Conservation (phyloP, 1,140 invertebrate species). For the Zaprionus ornatus region DNA sequence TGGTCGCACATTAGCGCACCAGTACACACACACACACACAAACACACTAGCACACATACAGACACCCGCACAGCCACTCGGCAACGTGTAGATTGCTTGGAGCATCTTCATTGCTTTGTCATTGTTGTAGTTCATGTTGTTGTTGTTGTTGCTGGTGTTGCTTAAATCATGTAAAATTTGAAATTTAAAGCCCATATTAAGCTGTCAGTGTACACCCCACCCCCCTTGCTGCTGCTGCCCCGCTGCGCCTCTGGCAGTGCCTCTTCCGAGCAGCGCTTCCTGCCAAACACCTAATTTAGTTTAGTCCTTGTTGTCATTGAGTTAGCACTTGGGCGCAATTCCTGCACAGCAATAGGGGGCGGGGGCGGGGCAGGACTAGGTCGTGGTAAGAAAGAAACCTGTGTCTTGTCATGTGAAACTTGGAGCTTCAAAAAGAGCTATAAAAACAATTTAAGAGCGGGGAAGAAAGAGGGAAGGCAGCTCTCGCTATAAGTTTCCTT, state of each 20-base stretch:
- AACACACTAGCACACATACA: constrained; percentile 9
- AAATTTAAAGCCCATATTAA: constrained; percentile 47
- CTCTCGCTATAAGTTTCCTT: not conserved
- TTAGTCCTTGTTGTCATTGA: constrained; percentile 59
- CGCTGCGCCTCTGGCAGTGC: not conserved
- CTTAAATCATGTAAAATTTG: constrained; percentile 47
- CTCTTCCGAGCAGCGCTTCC: constrained; percentile 1
- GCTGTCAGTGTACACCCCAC: not conserved
- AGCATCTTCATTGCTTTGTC: constrained; percentile 37
- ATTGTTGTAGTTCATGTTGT: constrained; percentile 36
- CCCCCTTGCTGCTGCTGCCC: not conserved
- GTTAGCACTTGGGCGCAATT: constrained; percentile 40
- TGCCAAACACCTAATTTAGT: constrained; percentile 57
- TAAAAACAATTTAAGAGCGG: not conserved
- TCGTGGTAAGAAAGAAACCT: not conserved
- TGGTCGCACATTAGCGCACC: constrained; percentile 63
- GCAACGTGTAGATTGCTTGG: constrained; percentile 34
- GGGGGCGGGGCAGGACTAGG: not conserved
- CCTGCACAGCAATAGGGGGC: not conserved
- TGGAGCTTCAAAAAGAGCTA: not conserved
- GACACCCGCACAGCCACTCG: constrained; percentile 13
- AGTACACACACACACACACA: constrained; percentile 26
- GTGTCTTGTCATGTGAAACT: not conserved
- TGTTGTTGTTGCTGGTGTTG: constrained; percentile 12
- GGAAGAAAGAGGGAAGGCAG: not conserved